A percentile compares a stretch with the other conserved stretches of the same genome.
These are phyloP conservation scores for Lamproptera curius DNA, from an alignment of 2,888 invertebrate genomes.

Conservation along the genomic window DNA sequence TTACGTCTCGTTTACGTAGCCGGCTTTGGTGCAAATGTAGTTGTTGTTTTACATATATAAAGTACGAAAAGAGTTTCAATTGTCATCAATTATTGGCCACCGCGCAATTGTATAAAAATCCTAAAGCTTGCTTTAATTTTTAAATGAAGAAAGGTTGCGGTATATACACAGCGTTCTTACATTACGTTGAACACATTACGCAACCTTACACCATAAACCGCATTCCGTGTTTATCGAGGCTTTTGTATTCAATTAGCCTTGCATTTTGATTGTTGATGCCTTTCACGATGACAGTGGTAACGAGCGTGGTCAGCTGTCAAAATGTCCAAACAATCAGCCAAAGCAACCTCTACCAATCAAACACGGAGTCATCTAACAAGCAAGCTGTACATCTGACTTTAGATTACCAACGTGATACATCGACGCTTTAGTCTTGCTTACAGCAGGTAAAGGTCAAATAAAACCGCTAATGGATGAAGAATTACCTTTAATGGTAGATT, in stretches of 20 bases:
- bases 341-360: conserved; percentile 37
- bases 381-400: conserved; percentile 23
- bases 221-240: conserved; percentile 69
- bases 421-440: conserved; percentile 2
- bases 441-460: neutral
- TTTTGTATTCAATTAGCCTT: conserved; percentile 78
- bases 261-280: conserved; percentile 73
- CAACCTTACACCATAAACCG: conserved; percentile 56
- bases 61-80: too few relatives aligned
- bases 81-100: too few relatives aligned
- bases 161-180: too few relatives aligned
- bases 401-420: conserved; percentile 20
- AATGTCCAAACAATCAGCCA: conserved; percentile 74
- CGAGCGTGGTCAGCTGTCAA: conserved; percentile 77
- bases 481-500: neutral
- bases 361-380: conserved; percentile 29
- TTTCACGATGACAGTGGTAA: conserved; percentile 75
- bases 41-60: too few relatives aligned
- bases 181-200: conserved; percentile 39
- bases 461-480: conserved; percentile 34
- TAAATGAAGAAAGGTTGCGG: conserved; percentile 28
- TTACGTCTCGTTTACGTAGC: too few relatives aligned
- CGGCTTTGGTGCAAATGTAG: too few relatives aligned
- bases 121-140: neutral
- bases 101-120: too few relatives aligned